Base-by-base conservation (phyloP, 2,797 vertebrate genomes). In the Lepus townsendii region DNA sequence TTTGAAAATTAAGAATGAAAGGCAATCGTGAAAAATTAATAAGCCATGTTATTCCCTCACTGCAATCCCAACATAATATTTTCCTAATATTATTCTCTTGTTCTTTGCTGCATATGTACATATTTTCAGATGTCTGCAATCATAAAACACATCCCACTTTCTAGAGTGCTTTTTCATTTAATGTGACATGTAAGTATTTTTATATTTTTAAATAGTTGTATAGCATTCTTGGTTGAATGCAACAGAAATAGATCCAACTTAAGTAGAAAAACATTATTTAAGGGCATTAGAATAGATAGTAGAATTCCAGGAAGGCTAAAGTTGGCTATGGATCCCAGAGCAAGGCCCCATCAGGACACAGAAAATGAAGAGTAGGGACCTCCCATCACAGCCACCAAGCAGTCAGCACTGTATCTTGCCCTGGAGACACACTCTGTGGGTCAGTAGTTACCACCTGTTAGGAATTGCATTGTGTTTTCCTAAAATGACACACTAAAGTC, bases 1-100 rank as follows among this genome's bases (percentile, higher is more conserved):
- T 91, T 90, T 91, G 38, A 80, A 90, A 96, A 78, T 82, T 77
- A 88, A 90, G 4, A 94, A 32, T 71, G 16, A 88, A 88, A 95
- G 38, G n/a, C 4, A 57, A 26, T 78, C 83, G 2, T 93, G 42
- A 88, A 93, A 77, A 89, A 32, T 77, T 89, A 77, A 80, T n/a
- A 65, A 77, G 22, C 10, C 63, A 60, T 9, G 14, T 30, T 73
- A 38, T 80, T 78, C 14, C 27, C 13, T 94, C 30, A 63, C 3
- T 24, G 26, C 35, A 88, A 7, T 50, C 6, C 6, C 27, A 76
- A 30, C 24, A 24, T 2, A 54, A 3, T 79, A 50, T 63, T 85
- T 85, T 90, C 7, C 63, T 71, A 54, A 62, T 71, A 14, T 80
- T 84, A 90, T 27, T 65, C 92, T 73, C 47, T 12, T 72, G 27